These are phyloP conservation scores for Amazona vittata DNA, from an alignment of 2,113 vertebrate genomes.

Conservation along the genomic window DNA sequence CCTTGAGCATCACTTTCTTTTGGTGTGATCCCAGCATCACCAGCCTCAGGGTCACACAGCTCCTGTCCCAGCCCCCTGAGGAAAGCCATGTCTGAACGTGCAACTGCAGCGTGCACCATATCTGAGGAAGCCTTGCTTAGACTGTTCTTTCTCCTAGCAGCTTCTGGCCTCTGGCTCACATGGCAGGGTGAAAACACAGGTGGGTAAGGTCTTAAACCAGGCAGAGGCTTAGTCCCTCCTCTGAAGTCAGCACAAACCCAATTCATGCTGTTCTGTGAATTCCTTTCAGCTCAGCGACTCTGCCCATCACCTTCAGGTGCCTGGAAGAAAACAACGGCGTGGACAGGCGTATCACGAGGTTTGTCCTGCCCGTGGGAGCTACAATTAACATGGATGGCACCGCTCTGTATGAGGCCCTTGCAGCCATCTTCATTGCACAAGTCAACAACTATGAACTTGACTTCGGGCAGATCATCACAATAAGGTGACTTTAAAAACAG, in stretches of 20 bases:
- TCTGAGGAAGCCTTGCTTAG: constrained; percentile 34
- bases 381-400: constrained; percentile 99
- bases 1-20: background rate
- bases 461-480: constrained; percentile 96
- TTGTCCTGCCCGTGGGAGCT: constrained; percentile 92
- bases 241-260: background rate
- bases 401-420: constrained; percentile 92
- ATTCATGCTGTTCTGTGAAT: background rate
- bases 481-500: constrained; percentile 81
- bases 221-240: background rate
- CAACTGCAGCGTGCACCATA: background rate
- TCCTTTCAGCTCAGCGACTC: constrained; percentile 87
- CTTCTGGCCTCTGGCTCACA: constrained; percentile 48
- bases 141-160: constrained; percentile 31
- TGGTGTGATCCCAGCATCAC: background rate
- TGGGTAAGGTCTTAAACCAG: constrained; percentile 22
- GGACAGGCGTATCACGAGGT: constrained; percentile 92
- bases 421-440: constrained; percentile 97
- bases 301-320: constrained; percentile 96
- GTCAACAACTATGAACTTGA: constrained; percentile 97
- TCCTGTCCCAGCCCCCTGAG: background rate
- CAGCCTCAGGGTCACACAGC: background rate
- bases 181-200: constrained; percentile 51
- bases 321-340: constrained; percentile 92
- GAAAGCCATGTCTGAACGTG: background rate